Conservation (phyloP, 2,113 vertebrate genomes). For the Elephas maximus region DNA sequence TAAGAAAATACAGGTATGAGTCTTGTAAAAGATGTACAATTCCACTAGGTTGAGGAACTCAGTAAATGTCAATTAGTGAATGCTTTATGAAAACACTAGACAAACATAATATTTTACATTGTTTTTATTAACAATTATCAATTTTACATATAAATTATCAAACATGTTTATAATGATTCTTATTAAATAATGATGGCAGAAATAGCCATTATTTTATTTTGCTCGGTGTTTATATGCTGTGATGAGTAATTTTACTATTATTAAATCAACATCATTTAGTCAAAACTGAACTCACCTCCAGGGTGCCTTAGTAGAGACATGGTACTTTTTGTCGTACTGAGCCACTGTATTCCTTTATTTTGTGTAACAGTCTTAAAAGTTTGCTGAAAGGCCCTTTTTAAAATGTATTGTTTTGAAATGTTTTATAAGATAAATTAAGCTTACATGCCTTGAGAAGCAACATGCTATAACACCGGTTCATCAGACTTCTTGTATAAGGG, state of each 20-base stretch:
- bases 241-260: conserved; percentile 36
- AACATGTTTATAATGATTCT: not conserved
- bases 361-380: conserved; percentile 20
- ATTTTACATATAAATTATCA: conserved; percentile 36
- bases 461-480: not conserved
- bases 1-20: conserved; percentile 5
- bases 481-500: not conserved
- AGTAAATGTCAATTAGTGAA: conserved; percentile 52
- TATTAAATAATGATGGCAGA: conserved; percentile 22
- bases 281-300: conserved; percentile 30
- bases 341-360: conserved; percentile 34
- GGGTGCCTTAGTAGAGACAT: not conserved
- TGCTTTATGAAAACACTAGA: not conserved
- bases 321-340: too few species aligned
- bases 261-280: conserved; percentile 51
- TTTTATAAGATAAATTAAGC: conserved; percentile 17
- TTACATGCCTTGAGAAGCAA: conserved; percentile 33
- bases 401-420: conserved; percentile 43
- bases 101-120: conserved; percentile 10
- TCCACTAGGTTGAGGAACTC: not conserved
- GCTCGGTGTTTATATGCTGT: not conserved
- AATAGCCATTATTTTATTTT: conserved; percentile 47
- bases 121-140: conserved; percentile 2
- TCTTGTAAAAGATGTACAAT: conserved; percentile 9
- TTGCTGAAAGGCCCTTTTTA: conserved; percentile 2